Base-by-base conservation (phyloP, 2,888 invertebrate genomes). In the Heterodera filipjevi region DNA sequence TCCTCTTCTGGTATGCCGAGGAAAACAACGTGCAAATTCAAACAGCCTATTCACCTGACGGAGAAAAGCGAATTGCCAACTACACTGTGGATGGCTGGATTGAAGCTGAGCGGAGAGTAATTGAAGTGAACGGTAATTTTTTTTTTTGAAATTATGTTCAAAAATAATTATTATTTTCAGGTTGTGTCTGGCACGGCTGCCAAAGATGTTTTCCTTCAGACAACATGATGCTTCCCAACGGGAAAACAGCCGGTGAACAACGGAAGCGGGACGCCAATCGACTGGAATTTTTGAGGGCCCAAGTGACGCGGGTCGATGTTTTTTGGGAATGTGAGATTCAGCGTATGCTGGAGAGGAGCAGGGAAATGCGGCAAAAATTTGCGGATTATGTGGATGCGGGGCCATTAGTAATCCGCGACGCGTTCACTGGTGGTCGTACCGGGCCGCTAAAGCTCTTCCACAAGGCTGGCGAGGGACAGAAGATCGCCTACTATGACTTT, bases 1-100 rank as follows among this genome's bases (percentile, higher is more conserved):
- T 66, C 46, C 2, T 77, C 39, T 12, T 76, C 3, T 77, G 77
- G 77, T 77, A 71, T 19, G 46, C 44, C 0, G 33, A 44, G 39
- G 39, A 71, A 16, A 1, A 77, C 39, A n/a, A 22, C 6, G 71
- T 70, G 12, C 5, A 14, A 14, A 8, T 76, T 1, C 75, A 49
- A n/a, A 44, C 27, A 1, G 46, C 72, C 2, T 14, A 77, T 27
- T 71, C 72, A 1, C 3, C 10, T 0, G 74, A 32, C 0, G 76
- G 77, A 5, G 77, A 77, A 30, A 39, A 76, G 32, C 44, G 72
- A 2, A 2, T 72, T 1, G 72, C 30, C 0, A 35, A 35, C 32
- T 72, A 72, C n/a, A 16, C 35, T 8, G 2, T 72, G 0, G 72
- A 72, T 10, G 72, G 72, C 1, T 72, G 72, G 72, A 16, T 72